Conservation (phyloP, 2,888 invertebrate genomes). For the Polydrusus pterygomalis region DNA sequence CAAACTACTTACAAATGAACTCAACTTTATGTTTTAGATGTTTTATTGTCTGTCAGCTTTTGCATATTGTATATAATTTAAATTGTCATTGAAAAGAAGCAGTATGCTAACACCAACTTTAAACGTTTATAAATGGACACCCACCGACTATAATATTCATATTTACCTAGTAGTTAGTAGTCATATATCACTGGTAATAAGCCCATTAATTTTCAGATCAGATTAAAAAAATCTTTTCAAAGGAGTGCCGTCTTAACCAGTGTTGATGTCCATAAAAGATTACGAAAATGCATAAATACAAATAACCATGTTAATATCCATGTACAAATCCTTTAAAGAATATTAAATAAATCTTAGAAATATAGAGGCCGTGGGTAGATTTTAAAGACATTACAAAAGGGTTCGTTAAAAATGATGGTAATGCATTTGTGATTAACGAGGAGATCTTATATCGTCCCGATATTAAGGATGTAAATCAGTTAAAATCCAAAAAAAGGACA, state of each 20-base stretch:
- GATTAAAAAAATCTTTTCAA: slow-evolving; percentile 31
- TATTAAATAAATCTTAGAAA: slow-evolving; percentile 60
- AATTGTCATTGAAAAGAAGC: neutral
- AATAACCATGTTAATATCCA: slow-evolving; percentile 49
- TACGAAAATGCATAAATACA: slow-evolving; percentile 49
- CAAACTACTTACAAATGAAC: too few relatives aligned
- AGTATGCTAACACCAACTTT: slow-evolving; percentile 9
- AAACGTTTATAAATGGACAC: slow-evolving; percentile 34
- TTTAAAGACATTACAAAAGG: slow-evolving; percentile 25
- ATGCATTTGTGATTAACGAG: too few relatives aligned
- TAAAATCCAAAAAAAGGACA: too few relatives aligned
- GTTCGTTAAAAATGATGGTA: neutral
- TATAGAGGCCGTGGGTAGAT: slow-evolving; percentile 56
- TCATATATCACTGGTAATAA: slow-evolving; percentile 50
- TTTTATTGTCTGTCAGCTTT: too few relatives aligned
- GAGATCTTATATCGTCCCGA: too few relatives aligned
- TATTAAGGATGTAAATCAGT: too few relatives aligned
- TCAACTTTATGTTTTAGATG: too few relatives aligned
- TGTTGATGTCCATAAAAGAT: slow-evolving; percentile 52
- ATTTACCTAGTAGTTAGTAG: slow-evolving; percentile 47
- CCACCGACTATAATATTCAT: slow-evolving; percentile 40
- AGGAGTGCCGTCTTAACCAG: slow-evolving; percentile 40
- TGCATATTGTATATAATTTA: neutral
- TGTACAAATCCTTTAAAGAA: slow-evolving; percentile 61
- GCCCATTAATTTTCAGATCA: slow-evolving; percentile 47